phyloP scores from a whole-genome alignment of 2,113 vertebrate genomes.

The Melanotaenia duboulayi region DNA sequence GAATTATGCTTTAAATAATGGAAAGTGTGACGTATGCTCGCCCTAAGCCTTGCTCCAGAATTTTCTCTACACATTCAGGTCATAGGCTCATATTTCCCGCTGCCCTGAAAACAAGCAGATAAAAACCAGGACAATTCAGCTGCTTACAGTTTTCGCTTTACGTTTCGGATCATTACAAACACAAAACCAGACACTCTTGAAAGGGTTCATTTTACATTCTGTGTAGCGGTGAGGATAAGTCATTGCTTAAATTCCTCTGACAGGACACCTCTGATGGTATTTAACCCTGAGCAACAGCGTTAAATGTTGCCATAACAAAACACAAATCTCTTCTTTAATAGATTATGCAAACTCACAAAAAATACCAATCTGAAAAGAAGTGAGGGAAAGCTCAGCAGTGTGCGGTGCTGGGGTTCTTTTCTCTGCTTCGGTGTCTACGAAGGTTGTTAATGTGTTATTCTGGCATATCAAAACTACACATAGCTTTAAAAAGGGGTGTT shows the following conservation, averaged over 20 bases:
- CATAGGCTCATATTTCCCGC: constrained; percentile 39
- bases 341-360: too few relatives aligned
- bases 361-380: too few relatives aligned
- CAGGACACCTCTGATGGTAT: background rate
- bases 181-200: background rate
- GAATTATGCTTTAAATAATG: constrained; percentile 63
- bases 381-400: too few relatives aligned
- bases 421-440: too few relatives aligned
- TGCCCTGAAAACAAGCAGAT: constrained; percentile 32
- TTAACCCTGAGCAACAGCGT: background rate
- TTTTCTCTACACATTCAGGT: constrained; percentile 55
- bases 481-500: too few relatives aligned
- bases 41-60: constrained; percentile 50
- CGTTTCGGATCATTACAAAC: background rate
- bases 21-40: constrained; percentile 63
- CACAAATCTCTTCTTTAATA: too few relatives aligned
- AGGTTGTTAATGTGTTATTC: too few relatives aligned
- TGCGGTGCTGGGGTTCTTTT: too few relatives aligned
- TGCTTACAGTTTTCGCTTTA: background rate
- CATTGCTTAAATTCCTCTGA: background rate
- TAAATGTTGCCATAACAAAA: background rate
- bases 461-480: too few relatives aligned
- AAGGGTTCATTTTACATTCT: background rate
- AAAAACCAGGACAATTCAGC: constrained; percentile 17
- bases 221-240: too few relatives aligned